Base-by-base conservation (phyloP, 2,888 invertebrate species). In the Dryadula phaetusa region DNA sequence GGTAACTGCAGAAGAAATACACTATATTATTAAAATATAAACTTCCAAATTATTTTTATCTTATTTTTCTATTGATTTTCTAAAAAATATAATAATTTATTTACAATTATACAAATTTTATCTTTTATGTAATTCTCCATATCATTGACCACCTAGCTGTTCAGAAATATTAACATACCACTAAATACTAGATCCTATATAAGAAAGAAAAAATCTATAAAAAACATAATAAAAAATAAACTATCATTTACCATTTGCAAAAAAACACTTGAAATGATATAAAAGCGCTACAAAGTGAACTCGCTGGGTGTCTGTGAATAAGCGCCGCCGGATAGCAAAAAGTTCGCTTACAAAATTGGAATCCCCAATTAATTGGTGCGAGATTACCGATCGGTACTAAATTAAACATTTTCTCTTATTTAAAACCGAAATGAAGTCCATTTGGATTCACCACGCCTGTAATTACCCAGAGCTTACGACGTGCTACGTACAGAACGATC, bases 331-430 rank as follows among this genome's bases (percentile, higher is more conserved):
- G 61, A 62, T 40, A 54, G 40, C 34, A 62, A 63, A 69, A 69
- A 62, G 46, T 66, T 54, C 20, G 52, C 22, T 67, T 37, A 47
- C 66, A 66, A 70, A 83, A 81, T 79, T 82, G 75, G 87, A 89
- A 90, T 88, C 88, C 88, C 80, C 87, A 87, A 88, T 91, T 92
- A 92, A 91, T 92, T 90, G 90, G 87, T 86, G 82, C 83, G 76
- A 75, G 72, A 78, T 78, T 79, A 77, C 81, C 83, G 83, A 85
- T 86, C 81, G 84, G 82, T 82, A 86, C 81, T 87, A 90, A 90
- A 91, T 92, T 91, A 91, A 92, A 90, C 92, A 90, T 91, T 90
- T 90, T 88, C 90, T 83, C 90, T 91, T 91, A 92, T 90, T 91
- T 92, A 92, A 92, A 90, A 87, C 82, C 84, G 86, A 87, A 91